These are phyloP conservation scores for Orthosia gracilis DNA, from an alignment of 2,888 invertebrate species.

Conservation along the genomic window DNA sequence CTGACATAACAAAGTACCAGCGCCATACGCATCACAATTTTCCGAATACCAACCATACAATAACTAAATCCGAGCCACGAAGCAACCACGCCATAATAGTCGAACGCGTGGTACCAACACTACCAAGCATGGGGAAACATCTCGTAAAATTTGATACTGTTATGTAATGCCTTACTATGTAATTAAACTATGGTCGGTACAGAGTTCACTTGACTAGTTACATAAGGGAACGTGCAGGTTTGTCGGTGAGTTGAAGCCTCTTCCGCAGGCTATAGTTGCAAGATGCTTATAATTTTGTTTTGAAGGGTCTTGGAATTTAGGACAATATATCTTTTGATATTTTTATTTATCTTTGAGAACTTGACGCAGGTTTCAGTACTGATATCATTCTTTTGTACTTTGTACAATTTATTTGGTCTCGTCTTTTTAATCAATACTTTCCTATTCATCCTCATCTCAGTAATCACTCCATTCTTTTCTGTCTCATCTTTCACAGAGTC, in stretches of 20 bases:
- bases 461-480: no score
- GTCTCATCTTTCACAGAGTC: no score
- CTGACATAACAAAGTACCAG: conserved; percentile 22
- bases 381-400: no score
- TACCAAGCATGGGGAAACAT: conserved; percentile 26
- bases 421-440: no score
- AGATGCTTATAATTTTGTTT: not conserved
- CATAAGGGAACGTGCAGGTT: conserved; percentile 24
- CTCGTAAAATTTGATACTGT: conserved; percentile 46
- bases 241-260: not conserved
- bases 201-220: conserved; percentile 50
- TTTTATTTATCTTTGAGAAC: no score
- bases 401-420: no score
- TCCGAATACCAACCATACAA: conserved; percentile 19
- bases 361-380: no score
- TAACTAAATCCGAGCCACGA: conserved; percentile 22
- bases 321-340: no score
- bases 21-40: not conserved
- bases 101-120: conserved; percentile 7
- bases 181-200: conserved; percentile 38
- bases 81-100: conserved; percentile 9
- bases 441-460: no score
- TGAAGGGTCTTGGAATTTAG: not conserved
- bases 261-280: not conserved
- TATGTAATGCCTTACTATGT: conserved; percentile 36